Percentiles rank a stretch among this genome's conserved stretches.
Conservation (phyloP, 1,140 invertebrate genomes). For the Nasonia giraulti region DNA sequence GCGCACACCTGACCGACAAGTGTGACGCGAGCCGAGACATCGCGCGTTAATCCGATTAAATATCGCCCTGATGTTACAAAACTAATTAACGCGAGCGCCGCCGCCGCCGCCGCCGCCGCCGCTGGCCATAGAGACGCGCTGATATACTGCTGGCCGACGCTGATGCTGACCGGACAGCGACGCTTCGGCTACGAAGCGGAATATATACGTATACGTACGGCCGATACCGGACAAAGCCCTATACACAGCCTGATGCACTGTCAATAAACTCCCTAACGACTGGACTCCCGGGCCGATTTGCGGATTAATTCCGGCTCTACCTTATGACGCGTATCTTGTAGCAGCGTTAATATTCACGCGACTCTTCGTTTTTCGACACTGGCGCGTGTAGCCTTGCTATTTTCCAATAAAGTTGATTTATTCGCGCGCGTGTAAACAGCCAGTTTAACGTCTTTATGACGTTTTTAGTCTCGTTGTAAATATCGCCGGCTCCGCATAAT, state of each 20-base stretch:
- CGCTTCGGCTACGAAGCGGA: not conserved
- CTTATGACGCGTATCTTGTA: too few species aligned
- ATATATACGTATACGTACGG: not conserved
- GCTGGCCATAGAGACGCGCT: not conserved
- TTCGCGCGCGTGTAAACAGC: not conserved
- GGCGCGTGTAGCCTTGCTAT: too few species aligned
- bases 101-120: not conserved
- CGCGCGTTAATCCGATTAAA: constrained; percentile 63
- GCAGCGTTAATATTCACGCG: too few species aligned
- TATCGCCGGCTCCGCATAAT: not conserved
- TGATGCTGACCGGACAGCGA: not conserved
- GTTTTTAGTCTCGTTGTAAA: not conserved
- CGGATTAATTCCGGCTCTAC: not conserved
- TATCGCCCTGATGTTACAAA: constrained; percentile 55
- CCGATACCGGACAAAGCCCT: not conserved
- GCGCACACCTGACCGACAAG: not conserved
- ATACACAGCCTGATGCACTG: not conserved
- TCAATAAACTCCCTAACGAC: not conserved
- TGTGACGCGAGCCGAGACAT: constrained; percentile 50
- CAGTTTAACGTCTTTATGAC: not conserved
- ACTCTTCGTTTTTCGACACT: too few species aligned
- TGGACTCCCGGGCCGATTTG: not conserved
- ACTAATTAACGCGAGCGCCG: constrained; percentile 25
- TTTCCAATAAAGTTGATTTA: not conserved
- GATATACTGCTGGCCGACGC: not conserved